Base-by-base conservation (phyloP, 2,113 vertebrate species). In the Echinops telfairi region DNA sequence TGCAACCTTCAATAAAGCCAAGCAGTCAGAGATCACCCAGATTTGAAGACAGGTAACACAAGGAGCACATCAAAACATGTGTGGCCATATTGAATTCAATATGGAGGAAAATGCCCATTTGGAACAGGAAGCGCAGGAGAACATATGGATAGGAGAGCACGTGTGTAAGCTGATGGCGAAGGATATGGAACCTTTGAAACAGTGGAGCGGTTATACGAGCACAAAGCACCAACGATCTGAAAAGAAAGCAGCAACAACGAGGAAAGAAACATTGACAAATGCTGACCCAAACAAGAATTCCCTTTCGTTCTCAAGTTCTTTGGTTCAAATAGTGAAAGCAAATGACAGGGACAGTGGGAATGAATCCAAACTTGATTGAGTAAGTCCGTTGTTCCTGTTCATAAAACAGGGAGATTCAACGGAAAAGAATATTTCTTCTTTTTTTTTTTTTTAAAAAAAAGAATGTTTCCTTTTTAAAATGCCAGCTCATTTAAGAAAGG, bases 251-350 rank as follows among this genome's bases (percentile, higher is more conserved):
- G 80, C 20, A 77, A 47, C 47, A 40, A 38, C 16, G 5, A n/a
- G 58, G 36, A 36, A 60, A 88, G 66, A 47, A 58, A 31, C 23
- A 70, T 88, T 80, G 6, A 47, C 90, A 86, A 53, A 57, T 62
- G 33, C 15, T 84, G 64, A 64, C 15, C 15, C 23, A 89, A 83
- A 75, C 36, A 86, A 58, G 40, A 81, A 75, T 68, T 89, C 20
- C 25, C 19, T 84, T 88, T 95, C 36, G 83, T 93, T 60, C 40
- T 90, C 82, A 64, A 60, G 31, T 71, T 64, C 15, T 76, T 88
- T 91, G 70, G 57, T 81, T 86, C 33, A 40, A 86, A 91, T 33
- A 57, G 89, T 53, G 58, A 38, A 79, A 86, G 15, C 1, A 40
- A 76, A 76, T 40, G 73, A 27, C 73, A 76, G 38, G 22, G 2